A percentile compares a stretch with the other conserved stretches of the same genome.
Conservation (phyloP, 2,888 invertebrate species). For the Nomada ferruginata region DNA sequence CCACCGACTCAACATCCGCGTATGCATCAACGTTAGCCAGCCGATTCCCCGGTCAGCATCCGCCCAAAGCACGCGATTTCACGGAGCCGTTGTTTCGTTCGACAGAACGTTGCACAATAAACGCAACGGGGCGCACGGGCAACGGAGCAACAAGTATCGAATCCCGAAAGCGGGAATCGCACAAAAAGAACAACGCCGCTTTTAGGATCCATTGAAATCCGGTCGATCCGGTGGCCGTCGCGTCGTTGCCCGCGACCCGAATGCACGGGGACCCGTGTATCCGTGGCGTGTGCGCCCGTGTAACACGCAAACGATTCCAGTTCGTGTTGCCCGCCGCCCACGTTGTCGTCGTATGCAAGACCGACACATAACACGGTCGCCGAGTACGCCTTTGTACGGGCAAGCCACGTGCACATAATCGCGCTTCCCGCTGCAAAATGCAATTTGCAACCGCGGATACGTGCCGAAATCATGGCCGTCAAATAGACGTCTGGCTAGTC, state of each 20-base stretch:
- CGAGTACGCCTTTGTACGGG: slow-evolving; percentile 63
- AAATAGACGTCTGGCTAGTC: slow-evolving; percentile 49
- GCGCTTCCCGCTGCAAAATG: slow-evolving; percentile 58
- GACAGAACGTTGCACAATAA: slow-evolving; percentile 19
- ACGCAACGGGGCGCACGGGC: slow-evolving; percentile 16
- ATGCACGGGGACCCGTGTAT: slow-evolving; percentile 22
- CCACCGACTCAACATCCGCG: too few relatives aligned
- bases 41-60: too few relatives aligned
- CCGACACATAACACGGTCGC: slow-evolving; percentile 57
- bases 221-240: not conserved
- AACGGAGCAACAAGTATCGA: slow-evolving; percentile 53
- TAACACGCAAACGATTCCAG: not conserved
- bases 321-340: slow-evolving; percentile 45
- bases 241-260: not conserved
- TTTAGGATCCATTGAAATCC: slow-evolving; percentile 11
- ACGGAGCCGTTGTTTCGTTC: not conserved
- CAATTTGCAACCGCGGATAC: slow-evolving; percentile 67
- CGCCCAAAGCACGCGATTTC: slow-evolving; percentile 6
- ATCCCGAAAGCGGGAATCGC: slow-evolving; percentile 22
- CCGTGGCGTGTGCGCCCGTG: not conserved
- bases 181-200: slow-evolving; percentile 11
- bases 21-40: too few relatives aligned
- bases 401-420: slow-evolving; percentile 68
- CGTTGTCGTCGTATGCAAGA: slow-evolving; percentile 50
- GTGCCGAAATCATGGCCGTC: slow-evolving; percentile 64